Evolutionary conservation across 1,140 invertebrate genomes (phyloP), one percentile per base, ranked within the genome.

Genomic region (Samia ricini): DNA sequence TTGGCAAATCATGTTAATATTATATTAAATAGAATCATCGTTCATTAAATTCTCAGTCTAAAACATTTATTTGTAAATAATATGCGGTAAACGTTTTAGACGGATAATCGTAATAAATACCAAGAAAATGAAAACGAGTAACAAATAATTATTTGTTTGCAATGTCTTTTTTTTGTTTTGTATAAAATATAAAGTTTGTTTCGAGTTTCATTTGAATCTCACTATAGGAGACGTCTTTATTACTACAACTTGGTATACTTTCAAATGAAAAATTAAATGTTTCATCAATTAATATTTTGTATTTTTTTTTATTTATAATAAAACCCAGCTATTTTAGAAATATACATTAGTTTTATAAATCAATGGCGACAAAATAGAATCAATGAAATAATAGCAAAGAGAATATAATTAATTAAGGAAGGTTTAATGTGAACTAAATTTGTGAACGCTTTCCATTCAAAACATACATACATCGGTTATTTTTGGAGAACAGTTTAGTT

Each of bases 201-300:
- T 86, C 77, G 76, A 71, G 72, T 88, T 88, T 88, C 85, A 86
- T 89, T 88, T 88, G 88, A 90, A 90, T 90, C 85, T 90, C 88
- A 85, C 76, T 83, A 86, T 84, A 80, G 78, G 69, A 83, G n/a
- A n/a, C n/a, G n/a, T n/a, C n/a, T 77, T 79, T 85, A 79, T 88
- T 85, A 88, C 74, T 83, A 84, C 81, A 86, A 83, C 81, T 85
- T 88, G 84, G 83, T 83, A 90, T 88, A 86, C 81, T 88, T 88
- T 88, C 85, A 88, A 89, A 88, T 88, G 85, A 81, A 88, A 76
- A 88, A 90, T 79, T 89, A 90, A 90, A 90, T 89, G 85, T 88
- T 86, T 88, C 86, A 90, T 88, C 85, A 87, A 77, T 86, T 72
- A 60, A 19, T 29, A 63, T 10, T 50, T 29, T 56, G 18, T 56